Base-by-base conservation (phyloP, 2,888 invertebrate genomes). In the Merodon equestris region DNA sequence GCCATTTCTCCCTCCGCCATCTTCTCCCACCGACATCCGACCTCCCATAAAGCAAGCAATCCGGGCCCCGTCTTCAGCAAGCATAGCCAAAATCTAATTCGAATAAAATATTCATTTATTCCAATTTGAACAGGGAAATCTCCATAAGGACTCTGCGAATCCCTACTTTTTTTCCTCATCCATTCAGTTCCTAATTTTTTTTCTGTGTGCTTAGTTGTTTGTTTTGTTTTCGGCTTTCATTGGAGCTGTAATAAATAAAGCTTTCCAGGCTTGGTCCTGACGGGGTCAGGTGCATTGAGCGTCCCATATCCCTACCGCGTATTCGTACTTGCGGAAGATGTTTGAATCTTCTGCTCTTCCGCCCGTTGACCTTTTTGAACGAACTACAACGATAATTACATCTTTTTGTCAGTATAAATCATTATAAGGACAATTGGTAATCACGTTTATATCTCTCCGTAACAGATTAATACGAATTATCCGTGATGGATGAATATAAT, bases 391-490 rank as follows among this genome's bases (percentile, higher is more conserved):
- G 44, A 50, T 61, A 63, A 75, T 75, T 75, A 75, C 68, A 63
- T 75, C 45, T 38, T 57, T 57, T 14, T 56, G 4, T 38, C 17
- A 14, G 27, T 7, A 27, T 7, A 27, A 27, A 27, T 27, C 7
- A 27, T 4, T 27, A 27, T 27, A 27, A 27, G 27, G 3, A 27
- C 27, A 27, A 27, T 27, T 27, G 27, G 2, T 4, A 27, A 27
- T 27, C 27, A 7, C 27, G 27, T 27, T 27, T 27, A 7, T 27
- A 27, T 27, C 27, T 27, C 7, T 27, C 27, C 3, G 27, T 27
- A 27, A 27, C 27, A 27, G 68, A 75, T 63, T 75, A 63, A 68
- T 75, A 42, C 40, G 57, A 57, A 74, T 68, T 53, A 68, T 47
- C 47, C 45, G 15, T 67, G 66, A 67, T 48, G 56, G 57, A 57